These are phyloP conservation scores for Dusona sp. DNA, from an alignment of 2,888 invertebrate genomes.

Conservation along the genomic window DNA sequence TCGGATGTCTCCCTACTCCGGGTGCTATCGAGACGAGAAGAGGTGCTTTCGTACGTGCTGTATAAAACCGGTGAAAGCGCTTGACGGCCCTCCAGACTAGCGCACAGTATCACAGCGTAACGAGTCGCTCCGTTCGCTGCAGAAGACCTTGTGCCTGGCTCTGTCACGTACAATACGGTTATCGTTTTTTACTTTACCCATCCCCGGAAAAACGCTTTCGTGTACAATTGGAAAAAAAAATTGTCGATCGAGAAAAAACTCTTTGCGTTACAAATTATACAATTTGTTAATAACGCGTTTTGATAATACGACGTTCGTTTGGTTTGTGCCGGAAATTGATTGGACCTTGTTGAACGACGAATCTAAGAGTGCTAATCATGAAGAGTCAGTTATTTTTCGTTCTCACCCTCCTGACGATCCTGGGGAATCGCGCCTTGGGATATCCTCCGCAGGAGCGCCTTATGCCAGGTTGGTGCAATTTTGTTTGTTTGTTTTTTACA, in stretches of 20 bases:
- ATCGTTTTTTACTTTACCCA: conserved; percentile 21
- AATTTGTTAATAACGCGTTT: conserved; percentile 22
- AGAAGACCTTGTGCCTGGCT: conserved; percentile 51
- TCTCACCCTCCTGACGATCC: conserved; percentile 73
- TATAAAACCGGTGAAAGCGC: conserved; percentile 85
- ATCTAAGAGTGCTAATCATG: conserved; percentile 68
- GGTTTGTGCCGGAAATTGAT: conserved; percentile 41
- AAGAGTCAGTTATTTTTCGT: conserved; percentile 69
- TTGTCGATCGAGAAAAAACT: neutral
- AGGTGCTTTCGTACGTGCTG: conserved; percentile 80
- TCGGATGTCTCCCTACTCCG: conserved; percentile 70
- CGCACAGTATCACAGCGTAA: conserved; percentile 81
- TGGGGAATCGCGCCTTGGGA: conserved; percentile 78
- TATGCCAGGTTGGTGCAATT: conserved; percentile 77
- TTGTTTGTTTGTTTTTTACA: conserved; percentile 16
- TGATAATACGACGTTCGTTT: conserved; percentile 40
- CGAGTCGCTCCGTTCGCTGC: conserved; percentile 75
- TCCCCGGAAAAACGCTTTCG: conserved; percentile 46
- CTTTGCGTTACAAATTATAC: conserved; percentile 5
- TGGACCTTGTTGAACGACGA: conserved; percentile 24
- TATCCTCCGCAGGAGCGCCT: conserved; percentile 81
- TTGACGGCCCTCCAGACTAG: conserved; percentile 83
- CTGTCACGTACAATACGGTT: conserved; percentile 33
- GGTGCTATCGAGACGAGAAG: conserved; percentile 71
- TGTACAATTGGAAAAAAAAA: neutral